These are phyloP conservation scores for Notolabrus celidotus DNA, from an alignment of 2,797 vertebrate genomes.

Conservation along the genomic window DNA sequence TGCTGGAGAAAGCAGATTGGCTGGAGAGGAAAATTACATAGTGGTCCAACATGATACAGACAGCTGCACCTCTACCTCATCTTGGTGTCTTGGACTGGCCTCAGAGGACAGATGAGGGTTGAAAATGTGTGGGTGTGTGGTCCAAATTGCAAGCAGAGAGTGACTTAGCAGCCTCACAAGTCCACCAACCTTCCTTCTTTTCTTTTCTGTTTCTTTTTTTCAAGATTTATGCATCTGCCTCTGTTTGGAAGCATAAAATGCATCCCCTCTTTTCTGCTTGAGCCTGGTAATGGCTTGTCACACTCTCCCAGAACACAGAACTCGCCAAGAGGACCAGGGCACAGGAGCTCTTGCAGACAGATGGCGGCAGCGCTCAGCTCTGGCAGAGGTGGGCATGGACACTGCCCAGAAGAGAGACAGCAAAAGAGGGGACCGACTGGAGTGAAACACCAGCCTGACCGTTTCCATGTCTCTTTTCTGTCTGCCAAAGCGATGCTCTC, in stretches of 20 bases:
- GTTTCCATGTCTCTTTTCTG: constrained; percentile 44
- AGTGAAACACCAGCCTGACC: constrained; percentile 53
- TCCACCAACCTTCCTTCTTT: not conserved
- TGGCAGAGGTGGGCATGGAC: constrained; percentile 54
- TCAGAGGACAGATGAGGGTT: constrained; percentile 32
- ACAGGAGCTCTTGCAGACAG: constrained; percentile 54
- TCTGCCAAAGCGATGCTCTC: constrained; percentile 44
- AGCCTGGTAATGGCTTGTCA: constrained; percentile 39
- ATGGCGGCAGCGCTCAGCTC: constrained; percentile 54
- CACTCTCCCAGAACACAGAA: constrained; percentile 14
- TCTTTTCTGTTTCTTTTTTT: constrained; percentile 5
- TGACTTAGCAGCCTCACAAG: constrained; percentile 13
- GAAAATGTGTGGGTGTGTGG: constrained; percentile 34
- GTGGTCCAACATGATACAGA: constrained; percentile 30
- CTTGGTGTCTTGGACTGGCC: constrained; percentile 13
- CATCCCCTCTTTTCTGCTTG: constrained; percentile 11
- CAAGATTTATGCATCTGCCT: constrained; percentile 39
- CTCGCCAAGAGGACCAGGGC: constrained; percentile 40
- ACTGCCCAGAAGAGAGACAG: constrained; percentile 42
- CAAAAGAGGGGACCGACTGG: constrained; percentile 36
- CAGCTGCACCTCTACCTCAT: constrained; percentile 21
- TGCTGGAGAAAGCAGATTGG: constrained; percentile 12
- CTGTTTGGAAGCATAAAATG: constrained; percentile 19
- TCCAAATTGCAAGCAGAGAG: constrained; percentile 9
- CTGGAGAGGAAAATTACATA: constrained; percentile 24